Evolutionary conservation across 1,140 invertebrate genomes (phyloP), one percentile per base, ranked within the genome.

Genomic region (Papilio polyxenes): DNA sequence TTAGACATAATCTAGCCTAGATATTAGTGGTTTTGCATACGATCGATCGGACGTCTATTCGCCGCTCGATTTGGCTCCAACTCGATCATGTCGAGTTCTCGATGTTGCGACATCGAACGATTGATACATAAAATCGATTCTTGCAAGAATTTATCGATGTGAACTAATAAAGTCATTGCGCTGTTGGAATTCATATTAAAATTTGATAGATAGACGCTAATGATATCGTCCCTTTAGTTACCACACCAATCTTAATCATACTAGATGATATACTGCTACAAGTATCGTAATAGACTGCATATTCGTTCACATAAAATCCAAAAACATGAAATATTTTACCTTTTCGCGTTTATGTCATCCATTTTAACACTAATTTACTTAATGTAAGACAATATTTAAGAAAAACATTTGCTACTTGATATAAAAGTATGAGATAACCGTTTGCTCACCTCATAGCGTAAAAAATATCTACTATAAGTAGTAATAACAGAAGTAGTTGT

Each of bases 1-100:
- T 76, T 72, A 80, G 82, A 84, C 84, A 85, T 84, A 85, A 84
- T 86, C 84, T 83, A 84, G 82, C 84, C 85, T 84, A 86, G 86
- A 87, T 87, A 85, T 88, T 87, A 82, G 75, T 78, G 78, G 80
- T 85, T 88, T 88, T 87, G 83, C 87, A 88, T 88, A 86, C 83
- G 81, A 84, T 69, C 82, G 65, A 72, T 72, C 65, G 65, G 65
- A 72, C 72, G 83, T 75, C 80, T 80, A 78, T 81, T 83, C 65
- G 13, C 65, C 65, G 65, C 65, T 72, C 65, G 65, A 72, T 72
- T 72, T 40, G 65, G 23, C 15, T 15, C 65, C 23, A 72, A 72
- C 65, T 40, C 65, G 65, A 72, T 72, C 65, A 37, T 75, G 72
- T 48, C 72, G 40, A 40, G 40, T 20, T 44, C 44, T 75, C 74